Percentiles rank a stretch among this genome's conserved stretches.
These are phyloP conservation scores for Emydura subglobosa DNA, from an alignment of 2,113 vertebrate species.

Conservation along the genomic window DNA sequence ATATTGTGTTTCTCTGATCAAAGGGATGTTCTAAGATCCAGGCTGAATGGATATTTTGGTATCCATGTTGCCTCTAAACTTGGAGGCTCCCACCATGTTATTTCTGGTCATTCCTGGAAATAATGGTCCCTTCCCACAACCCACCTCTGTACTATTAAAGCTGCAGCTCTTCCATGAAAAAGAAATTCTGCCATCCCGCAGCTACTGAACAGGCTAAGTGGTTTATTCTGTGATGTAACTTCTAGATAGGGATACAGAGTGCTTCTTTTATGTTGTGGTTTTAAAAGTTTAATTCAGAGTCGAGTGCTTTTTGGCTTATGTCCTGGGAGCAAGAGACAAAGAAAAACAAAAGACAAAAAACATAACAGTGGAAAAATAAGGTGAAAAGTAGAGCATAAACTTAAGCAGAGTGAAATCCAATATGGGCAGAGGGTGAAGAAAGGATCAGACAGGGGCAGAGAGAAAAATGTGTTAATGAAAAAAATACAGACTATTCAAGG, in stretches of 20 bases:
- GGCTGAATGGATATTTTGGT: fast-evolving
- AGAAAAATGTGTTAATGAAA: slow-evolving; percentile 58
- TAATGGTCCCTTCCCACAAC: background rate
- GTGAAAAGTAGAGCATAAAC: slow-evolving; percentile 60
- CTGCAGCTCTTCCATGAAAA: fast-evolving
- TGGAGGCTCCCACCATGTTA: fast-evolving
- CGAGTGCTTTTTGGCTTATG: slow-evolving; percentile 31
- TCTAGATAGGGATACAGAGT: slow-evolving; percentile 4
- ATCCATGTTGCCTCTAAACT: background rate
- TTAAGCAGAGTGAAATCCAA: slow-evolving; percentile 52
- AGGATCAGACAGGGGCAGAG: background rate
- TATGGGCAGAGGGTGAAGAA: slow-evolving; percentile 6
- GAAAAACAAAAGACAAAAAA: slow-evolving; percentile 37
- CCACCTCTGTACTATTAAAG: background rate
- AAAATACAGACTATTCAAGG: slow-evolving; percentile 68
- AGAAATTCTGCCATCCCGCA: background rate
- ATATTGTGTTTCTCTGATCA: background rate
- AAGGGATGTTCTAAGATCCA: background rate
- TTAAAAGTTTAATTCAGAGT: slow-evolving; percentile 61
- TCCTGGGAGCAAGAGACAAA: slow-evolving; percentile 16
- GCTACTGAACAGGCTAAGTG: slow-evolving; percentile 48
- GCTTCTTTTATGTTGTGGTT: slow-evolving; percentile 42
- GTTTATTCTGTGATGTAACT: slow-evolving; percentile 24
- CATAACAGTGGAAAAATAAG: slow-evolving; percentile 37
- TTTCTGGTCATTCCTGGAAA: background rate